Evolutionary conservation across 2,888 invertebrate genomes (phyloP), one percentile per base, ranked within the genome.

Genomic region (Dryadula phaetusa): DNA sequence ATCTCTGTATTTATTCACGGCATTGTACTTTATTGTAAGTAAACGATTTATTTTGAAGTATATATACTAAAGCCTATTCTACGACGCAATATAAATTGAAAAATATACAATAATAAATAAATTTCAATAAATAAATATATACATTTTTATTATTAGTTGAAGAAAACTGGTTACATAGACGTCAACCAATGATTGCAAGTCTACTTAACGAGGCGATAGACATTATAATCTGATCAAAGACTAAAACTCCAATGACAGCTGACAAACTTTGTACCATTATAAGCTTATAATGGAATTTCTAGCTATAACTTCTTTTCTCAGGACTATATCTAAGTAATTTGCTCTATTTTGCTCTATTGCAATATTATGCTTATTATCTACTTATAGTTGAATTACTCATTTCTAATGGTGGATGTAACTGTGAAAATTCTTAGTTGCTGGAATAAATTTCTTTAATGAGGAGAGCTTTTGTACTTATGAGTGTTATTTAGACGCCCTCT

Each of bases 131-230:
- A 10, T 22, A 22, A 22, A 4, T 22, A 12, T 22, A 18, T 16
- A n/a, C n/a, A 5, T 34, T 32, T 4, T 18, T 14, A 5, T 34
- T 18, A 53, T 18, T 34, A 28, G 28, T 76, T 72, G 72, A 75
- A 72, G 70, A 71, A 74, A 72, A 77, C 74, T 80, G 79, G 82
- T 79, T 79, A 78, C 77, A 72, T 74, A 77, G 79, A 77, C 75
- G 79, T 79, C 80, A 79, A 76, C 77, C 77, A 76, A 75, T 79
- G 75, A 77, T 76, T 77, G 75, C 75, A 72, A 65, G 64, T 73
- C 73, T 73, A 74, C 72, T 73, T 72, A 70, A 64, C 64, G 68
- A 70, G 52, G 66, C 67, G 72, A 71, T 73, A 72, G 74, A 70
- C 70, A 66, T 66, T 61, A 71, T 73, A 75, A 75, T 75, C 74